Percentiles rank a stretch among this genome's conserved stretches.
These are phyloP conservation scores for Myripristis jacobus DNA, from an alignment of 2,797 vertebrate genomes.

Conservation along the genomic window DNA sequence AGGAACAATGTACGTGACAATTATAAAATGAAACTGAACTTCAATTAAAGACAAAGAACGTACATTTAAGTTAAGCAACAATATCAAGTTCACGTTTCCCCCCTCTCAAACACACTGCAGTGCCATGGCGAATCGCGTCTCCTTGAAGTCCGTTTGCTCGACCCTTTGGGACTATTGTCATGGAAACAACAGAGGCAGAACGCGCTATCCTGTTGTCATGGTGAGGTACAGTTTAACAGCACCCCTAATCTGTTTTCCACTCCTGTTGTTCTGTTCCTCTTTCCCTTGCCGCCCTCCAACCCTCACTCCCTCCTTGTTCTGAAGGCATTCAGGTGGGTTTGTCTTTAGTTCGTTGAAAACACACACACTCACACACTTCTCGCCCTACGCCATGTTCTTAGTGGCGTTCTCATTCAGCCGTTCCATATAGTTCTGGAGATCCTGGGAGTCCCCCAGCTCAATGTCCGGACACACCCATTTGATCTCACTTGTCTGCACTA, in stretches of 20 bases:
- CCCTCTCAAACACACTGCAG: slow-evolving; percentile 47
- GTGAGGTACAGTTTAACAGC: slow-evolving; percentile 66
- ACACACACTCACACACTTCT: slow-evolving; percentile 40
- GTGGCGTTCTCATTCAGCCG: slow-evolving; percentile 87
- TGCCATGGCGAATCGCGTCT: slow-evolving; percentile 57
- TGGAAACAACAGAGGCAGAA: slow-evolving; percentile 71
- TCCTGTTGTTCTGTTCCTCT: slow-evolving; percentile 11
- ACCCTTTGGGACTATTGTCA: slow-evolving; percentile 69
- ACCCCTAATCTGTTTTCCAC: slow-evolving; percentile 47
- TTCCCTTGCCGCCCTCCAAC: slow-evolving; percentile 15
- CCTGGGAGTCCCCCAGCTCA: slow-evolving; percentile 87
- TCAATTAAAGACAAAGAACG: slow-evolving; percentile 71
- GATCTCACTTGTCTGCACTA: slow-evolving; percentile 88
- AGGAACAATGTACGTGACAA: slow-evolving; percentile 43
- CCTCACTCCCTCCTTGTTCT: slow-evolving; percentile 61
- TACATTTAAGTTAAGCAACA: slow-evolving; percentile 75
- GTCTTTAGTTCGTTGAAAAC: slow-evolving; percentile 73
- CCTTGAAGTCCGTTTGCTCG: slow-evolving; percentile 53
- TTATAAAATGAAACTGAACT: slow-evolving; percentile 57
- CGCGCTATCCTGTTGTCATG: slow-evolving; percentile 58
- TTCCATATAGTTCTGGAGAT: slow-evolving; percentile 91
- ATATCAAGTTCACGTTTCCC: slow-evolving; percentile 67
- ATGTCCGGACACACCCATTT: slow-evolving; percentile 94
- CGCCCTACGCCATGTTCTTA: slow-evolving; percentile 80
- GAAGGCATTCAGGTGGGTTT: slow-evolving; percentile 88